Percentiles rank a stretch among this genome's conserved stretches.
phyloP scores from a whole-genome alignment of 2,888 invertebrate genomes.

The Nomada lathburiana region DNA sequence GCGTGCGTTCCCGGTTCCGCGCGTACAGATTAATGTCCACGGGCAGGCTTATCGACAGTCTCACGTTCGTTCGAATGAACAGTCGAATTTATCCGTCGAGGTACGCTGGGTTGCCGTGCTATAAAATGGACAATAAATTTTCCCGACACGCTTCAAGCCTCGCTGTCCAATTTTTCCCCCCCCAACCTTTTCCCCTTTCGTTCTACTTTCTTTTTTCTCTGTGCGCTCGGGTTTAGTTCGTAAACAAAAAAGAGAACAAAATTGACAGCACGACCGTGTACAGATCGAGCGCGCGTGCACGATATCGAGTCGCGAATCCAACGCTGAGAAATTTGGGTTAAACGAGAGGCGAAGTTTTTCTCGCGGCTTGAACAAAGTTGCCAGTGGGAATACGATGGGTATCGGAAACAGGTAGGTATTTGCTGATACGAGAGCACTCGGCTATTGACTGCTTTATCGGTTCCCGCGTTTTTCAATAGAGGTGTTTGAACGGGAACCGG shows the following conservation, averaged over 20 bases:
- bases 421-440: slow-evolving; percentile 10
- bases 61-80: slow-evolving; percentile 58
- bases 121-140: slow-evolving; percentile 68
- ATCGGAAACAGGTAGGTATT: slow-evolving; percentile 17
- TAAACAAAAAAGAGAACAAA: background rate
- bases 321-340: slow-evolving; percentile 25
- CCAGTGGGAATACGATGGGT: slow-evolving; percentile 10
- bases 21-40: slow-evolving; percentile 63
- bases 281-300: background rate
- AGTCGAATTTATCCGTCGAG: slow-evolving; percentile 54
- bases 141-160: slow-evolving; percentile 11
- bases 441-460: slow-evolving; percentile 23
- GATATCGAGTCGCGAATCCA: slow-evolving; percentile 32
- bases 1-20: background rate
- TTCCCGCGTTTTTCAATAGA: background rate
- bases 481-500: background rate
- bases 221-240: background rate
- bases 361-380: slow-evolving; percentile 29
- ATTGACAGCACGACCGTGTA: slow-evolving; percentile 10
- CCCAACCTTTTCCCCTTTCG: background rate
- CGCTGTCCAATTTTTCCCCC: slow-evolving; percentile 35
- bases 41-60: slow-evolving; percentile 69
- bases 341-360: slow-evolving; percentile 35
- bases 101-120: slow-evolving; percentile 21
- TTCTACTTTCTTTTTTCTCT: background rate